Base-by-base conservation (phyloP, 2,113 vertebrate species). In the Labrus mixtus region DNA sequence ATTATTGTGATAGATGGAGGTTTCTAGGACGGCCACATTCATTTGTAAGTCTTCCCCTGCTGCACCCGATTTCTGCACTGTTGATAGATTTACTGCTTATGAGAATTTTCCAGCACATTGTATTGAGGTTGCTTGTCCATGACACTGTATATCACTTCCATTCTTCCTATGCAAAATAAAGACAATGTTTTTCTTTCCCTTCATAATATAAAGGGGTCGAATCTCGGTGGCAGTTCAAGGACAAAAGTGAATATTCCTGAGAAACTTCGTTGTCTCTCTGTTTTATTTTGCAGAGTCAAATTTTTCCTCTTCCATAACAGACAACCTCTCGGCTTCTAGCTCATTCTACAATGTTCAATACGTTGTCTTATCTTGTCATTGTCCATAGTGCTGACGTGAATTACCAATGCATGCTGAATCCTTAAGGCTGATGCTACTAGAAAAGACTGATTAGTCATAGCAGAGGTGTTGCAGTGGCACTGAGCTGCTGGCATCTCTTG, bases 381-480 rank as follows among this genome's bases (percentile, higher is more conserved):
- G 74, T 72, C 51, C 54, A 64, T 56, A 63, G 19, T 64, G 56
- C 36, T 68, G 17, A 60, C 51, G 54, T 67, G 58, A 68, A 65
- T 76, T 73, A 39, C 53, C 50, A 76, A 65, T 74, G 66, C 56
- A 64, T 76, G 55, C 39, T 69, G 54, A 54, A 68, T 54, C 51
- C 56, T 68, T 55, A 19, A 64, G 64, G 73, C 65, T 50, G 64
- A 66, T 83, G 61, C 48, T 65, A 61, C 29, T 64, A 78, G 65
- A 82, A 77, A 67, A 72, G 61, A 79, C 51, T 78, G 82, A 91
- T 90, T 89, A 86, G 85, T 88, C 77, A 88, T 73, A 77, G 80
- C 60, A 67, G 72, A 80, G 66, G 76, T 82, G 78, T 77, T 76
- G 74, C 68, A 73, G 79, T 51, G 58, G 59, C 69, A 57, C 65